Base-by-base conservation (phyloP, 2,113 vertebrate species). In the Myodes glareolus region DNA sequence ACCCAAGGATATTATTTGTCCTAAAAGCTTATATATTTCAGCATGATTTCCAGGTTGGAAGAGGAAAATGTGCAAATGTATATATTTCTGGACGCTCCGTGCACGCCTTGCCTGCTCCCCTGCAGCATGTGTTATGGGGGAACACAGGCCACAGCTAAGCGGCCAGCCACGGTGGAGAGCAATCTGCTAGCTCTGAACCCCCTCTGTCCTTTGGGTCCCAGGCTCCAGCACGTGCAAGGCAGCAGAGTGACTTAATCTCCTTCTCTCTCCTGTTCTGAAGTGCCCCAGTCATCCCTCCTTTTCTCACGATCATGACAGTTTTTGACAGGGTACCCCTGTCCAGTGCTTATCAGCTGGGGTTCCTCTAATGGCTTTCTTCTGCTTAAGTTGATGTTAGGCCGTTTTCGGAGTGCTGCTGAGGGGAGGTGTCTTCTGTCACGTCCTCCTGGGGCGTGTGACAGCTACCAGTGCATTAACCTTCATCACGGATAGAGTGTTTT, bases 311-410 rank as follows among this genome's bases (percentile, higher is more conserved):
- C 25, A 39, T 75, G 55, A n/a, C 39, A 25, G 45, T 61, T 91
- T 87, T n/a, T 70, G 76, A 85, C 21, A 25, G 88, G 58, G 33
- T 6, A 19, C 36, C 39, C 75, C 80, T 94, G 82, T 70, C 39
- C 17, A 55, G 42, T 61, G 47, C 65, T 58, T 52, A 63, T 73
- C 76, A 55, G 3, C 3, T 85, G 58, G 61, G 5, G 9, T 91
- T 89, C 65, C 70, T 88, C 68, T 58, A n/a, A 72, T 9, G 12
- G 52, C 85, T 82, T 88, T 42, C 52, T 97, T 76, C 50, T 45
- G 75, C 52, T 72, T 85, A 55, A 85, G 50, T 72, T 72, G 85
- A 52, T n/a, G 42, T 63, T 45, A 31, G 47, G 77, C 23, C 13
- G 45, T 82, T 82, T 82, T 27, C 25, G 21, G 29, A 85, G 33